A percentile compares a stretch with the other conserved stretches of the same genome.
Evolutionary conservation across 2,113 vertebrate genomes (phyloP).

Genomic region (Peromyscus californicus): DNA sequence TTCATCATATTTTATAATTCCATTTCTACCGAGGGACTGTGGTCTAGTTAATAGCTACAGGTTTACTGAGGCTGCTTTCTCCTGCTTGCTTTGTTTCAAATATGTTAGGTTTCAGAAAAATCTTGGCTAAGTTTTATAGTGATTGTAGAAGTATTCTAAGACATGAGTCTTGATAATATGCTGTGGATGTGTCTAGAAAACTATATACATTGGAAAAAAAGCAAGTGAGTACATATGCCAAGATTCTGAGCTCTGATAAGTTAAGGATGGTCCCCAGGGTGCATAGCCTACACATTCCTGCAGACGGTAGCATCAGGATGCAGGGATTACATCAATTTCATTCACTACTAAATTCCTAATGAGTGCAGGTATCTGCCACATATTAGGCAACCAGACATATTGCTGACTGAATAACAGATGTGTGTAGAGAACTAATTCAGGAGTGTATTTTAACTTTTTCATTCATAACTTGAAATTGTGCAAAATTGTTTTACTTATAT

Average conservation of each 20-base stretch:
- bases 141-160: constrained; percentile 23
- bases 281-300: too few relatives aligned
- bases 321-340: neutral
- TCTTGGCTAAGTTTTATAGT: constrained; percentile 26
- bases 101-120: constrained; percentile 10
- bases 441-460: neutral
- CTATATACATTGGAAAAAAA: neutral
- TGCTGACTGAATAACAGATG: neutral
- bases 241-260: neutral
- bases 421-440: constrained; percentile 42
- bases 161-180: neutral
- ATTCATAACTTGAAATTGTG: neutral
- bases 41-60: neutral
- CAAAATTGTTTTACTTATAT: constrained; percentile 10
- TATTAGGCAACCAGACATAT: neutral
- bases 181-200: neutral
- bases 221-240: neutral
- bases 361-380: neutral
- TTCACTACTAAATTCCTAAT: neutral
- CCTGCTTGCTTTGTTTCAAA: constrained; percentile 56
- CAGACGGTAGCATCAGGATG: too few relatives aligned
- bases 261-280: neutral
- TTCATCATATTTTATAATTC: neutral
- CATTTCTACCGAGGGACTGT: neutral
- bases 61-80: constrained; percentile 7